Evolutionary conservation across 2,888 invertebrate species (phyloP).

Genomic region (Ligdia adustata): DNA sequence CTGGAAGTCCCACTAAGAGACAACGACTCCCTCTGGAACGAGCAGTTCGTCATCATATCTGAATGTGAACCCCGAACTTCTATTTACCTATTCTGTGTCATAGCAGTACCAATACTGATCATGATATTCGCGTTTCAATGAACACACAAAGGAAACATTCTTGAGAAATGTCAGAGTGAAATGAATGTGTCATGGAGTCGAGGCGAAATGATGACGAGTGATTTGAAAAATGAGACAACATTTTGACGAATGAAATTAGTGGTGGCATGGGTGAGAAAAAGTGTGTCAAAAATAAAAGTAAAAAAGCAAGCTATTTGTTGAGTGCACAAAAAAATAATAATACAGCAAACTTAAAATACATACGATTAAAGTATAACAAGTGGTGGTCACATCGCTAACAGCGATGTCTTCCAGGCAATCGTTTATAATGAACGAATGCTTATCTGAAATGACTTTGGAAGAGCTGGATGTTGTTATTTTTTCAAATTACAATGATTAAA

Average conservation of each 20-base stretch:
- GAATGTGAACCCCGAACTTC: slow-evolving; percentile 90
- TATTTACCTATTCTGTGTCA: slow-evolving; percentile 87
- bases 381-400: too few species aligned
- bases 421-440: too few species aligned
- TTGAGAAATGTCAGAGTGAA: slow-evolving; percentile 3
- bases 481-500: too few species aligned
- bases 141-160: slow-evolving; percentile 33
- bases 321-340: too few species aligned
- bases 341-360: too few species aligned
- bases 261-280: neutral
- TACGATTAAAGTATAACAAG: too few species aligned
- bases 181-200: neutral
- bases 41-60: slow-evolving; percentile 88
- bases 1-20: slow-evolving; percentile 86
- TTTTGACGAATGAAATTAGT: neutral
- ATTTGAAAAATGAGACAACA: neutral
- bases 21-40: slow-evolving; percentile 89
- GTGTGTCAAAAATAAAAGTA: too few species aligned
- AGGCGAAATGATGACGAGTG: neutral
- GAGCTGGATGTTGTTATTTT: too few species aligned
- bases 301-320: too few species aligned
- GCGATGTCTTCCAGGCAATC: too few species aligned
- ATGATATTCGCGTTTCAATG: slow-evolving; percentile 89
- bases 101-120: slow-evolving; percentile 89
- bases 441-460: too few species aligned